Conservation (phyloP, 2,113 vertebrate species). For the Nerophis lumbriciformis region DNA sequence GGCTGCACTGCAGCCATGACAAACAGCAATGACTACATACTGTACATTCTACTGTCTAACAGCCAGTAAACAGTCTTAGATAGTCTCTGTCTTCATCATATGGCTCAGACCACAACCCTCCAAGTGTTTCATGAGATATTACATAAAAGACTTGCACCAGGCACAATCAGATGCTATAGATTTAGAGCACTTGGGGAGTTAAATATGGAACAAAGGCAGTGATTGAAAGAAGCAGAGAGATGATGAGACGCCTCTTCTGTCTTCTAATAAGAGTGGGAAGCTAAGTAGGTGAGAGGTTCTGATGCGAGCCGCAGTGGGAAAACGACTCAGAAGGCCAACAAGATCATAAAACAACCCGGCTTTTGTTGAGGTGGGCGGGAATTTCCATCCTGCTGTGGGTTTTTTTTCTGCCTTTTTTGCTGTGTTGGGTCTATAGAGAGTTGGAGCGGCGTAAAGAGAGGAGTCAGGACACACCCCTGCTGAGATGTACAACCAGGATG, state of each 20-base stretch:
- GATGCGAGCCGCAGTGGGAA: constrained; percentile 27
- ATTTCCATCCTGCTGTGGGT: constrained; percentile 27
- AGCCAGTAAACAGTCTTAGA: too few relatives aligned
- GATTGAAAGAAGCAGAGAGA: neutral
- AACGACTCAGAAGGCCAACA: constrained; percentile 29
- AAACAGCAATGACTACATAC: too few relatives aligned
- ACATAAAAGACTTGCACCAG: neutral
- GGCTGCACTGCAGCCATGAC: too few relatives aligned
- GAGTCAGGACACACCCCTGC: constrained; percentile 9
- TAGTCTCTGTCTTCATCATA: too few relatives aligned
- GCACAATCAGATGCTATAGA: neutral
- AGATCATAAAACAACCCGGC: constrained; percentile 40
- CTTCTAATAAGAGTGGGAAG: constrained; percentile 10
- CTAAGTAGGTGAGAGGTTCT: constrained; percentile 44
- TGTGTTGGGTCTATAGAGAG: constrained; percentile 13
- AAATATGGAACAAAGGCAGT: neutral
- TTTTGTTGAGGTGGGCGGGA: constrained; percentile 37
- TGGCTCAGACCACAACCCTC: too few relatives aligned
- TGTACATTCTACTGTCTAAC: too few relatives aligned
- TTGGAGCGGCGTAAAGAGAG: constrained; percentile 5
- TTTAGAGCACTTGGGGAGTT: neutral
- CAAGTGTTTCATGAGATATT: too few relatives aligned
- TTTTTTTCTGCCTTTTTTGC: neutral
- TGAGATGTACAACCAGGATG: constrained; percentile 17
- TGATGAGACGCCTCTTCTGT: neutral